A percentile compares a stretch with the other conserved stretches of the same genome.
phyloP scores from a whole-genome alignment of 2,797 vertebrate genomes.

The Okamejei kenojei region DNA sequence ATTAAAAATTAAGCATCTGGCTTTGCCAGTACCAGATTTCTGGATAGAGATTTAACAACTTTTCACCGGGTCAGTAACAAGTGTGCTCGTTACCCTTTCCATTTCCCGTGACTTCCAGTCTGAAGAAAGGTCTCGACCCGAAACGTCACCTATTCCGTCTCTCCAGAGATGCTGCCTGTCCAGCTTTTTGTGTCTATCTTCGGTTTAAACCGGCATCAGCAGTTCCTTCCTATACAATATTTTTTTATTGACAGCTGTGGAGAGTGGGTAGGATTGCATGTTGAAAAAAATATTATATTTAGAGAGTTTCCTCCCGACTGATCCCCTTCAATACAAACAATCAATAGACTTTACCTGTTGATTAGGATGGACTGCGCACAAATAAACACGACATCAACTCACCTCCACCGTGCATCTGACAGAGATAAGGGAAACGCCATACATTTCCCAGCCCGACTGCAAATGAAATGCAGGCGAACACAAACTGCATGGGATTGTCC shows the following conservation, averaged over 20 bases:
- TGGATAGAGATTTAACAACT: background rate
- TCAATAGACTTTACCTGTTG: background rate
- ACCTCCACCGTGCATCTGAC: conserved; percentile 93
- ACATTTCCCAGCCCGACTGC: conserved; percentile 91
- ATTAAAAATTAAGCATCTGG: conserved; percentile 60
- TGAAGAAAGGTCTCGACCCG: too few species aligned
- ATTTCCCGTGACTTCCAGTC: too few species aligned
- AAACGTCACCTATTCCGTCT: too few species aligned
- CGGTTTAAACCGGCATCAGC: too few species aligned
- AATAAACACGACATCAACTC: conserved; percentile 46
- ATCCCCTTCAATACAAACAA: background rate
- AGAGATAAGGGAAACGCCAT: conserved; percentile 92
- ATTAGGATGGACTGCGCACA: background rate
- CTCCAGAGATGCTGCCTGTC: too few species aligned
- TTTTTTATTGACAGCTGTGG: too few species aligned
- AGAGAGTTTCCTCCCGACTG: background rate
- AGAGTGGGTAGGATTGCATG: too few species aligned
- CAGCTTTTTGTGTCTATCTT: too few species aligned
- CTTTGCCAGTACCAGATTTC: conserved; percentile 39
- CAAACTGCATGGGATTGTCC: conserved; percentile 75
- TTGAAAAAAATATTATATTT: too few species aligned
- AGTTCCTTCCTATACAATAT: too few species aligned
- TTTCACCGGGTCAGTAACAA: background rate
- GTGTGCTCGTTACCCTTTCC: too few species aligned
- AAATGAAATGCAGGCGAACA: conserved; percentile 84